Percentiles rank a stretch among this genome's conserved stretches.
Evolutionary conservation across 2,888 invertebrate genomes (phyloP).

Genomic region (Sesia bembeciformis): DNA sequence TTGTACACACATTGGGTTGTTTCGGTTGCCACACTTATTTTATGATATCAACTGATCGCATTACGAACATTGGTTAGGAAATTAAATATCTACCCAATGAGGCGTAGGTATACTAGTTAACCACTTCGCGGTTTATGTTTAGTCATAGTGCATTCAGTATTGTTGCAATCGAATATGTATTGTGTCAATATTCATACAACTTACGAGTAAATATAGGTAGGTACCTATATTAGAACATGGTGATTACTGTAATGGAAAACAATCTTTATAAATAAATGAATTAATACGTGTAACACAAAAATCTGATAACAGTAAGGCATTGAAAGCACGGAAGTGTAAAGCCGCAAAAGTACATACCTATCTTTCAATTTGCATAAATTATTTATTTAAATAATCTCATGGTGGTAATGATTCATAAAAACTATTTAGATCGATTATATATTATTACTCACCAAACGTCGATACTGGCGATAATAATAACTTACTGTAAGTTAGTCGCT

Average conservation of each 20-base stretch:
- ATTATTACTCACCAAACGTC: not conserved
- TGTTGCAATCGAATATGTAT: conserved; percentile 20
- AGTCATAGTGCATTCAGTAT: conserved; percentile 45
- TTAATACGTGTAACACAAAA: too few species aligned
- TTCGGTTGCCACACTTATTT: conserved; percentile 29
- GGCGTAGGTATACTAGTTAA: conserved; percentile 22
- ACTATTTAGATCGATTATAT: conserved; percentile 20
- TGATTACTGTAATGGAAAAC: too few species aligned
- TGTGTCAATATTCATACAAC: not conserved
- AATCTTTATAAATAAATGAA: too few species aligned
- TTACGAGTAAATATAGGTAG: too few species aligned
- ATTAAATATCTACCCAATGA: conserved; percentile 35
- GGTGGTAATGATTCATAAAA: conserved; percentile 8
- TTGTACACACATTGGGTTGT: conserved; percentile 1
- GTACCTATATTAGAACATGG: too few species aligned
- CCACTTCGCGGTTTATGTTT: conserved; percentile 42
- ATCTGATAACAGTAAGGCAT: too few species aligned
- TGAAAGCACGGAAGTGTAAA: too few species aligned
- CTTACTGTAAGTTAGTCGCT: conserved; percentile 6
- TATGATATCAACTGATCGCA: conserved; percentile 47
- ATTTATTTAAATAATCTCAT: too few species aligned
- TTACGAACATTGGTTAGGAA: conserved; percentile 50
- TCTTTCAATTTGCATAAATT: not conserved
- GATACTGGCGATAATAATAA: not conserved
- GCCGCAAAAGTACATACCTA: too few species aligned